Conservation (phyloP, 2,888 invertebrate species). For the Monochamus alternatus region DNA sequence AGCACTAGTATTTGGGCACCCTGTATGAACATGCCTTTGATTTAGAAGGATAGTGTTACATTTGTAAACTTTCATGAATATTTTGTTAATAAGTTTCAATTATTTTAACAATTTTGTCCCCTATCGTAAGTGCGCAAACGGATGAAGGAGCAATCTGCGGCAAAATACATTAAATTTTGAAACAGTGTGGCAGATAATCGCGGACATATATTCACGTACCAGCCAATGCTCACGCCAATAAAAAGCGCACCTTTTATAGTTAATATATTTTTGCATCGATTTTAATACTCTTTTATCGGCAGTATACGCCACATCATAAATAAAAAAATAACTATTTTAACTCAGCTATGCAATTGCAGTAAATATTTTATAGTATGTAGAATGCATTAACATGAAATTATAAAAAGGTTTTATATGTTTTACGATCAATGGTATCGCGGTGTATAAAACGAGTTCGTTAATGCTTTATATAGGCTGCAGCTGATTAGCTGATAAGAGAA, state of each 20-base stretch:
- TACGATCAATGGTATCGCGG: conserved; percentile 47
- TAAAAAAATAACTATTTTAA: conserved; percentile 37
- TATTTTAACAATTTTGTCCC: not conserved
- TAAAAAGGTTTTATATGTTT: conserved; percentile 47
- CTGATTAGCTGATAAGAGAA: conserved; percentile 27
- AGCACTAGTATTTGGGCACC: too few species aligned
- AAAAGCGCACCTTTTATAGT: conserved; percentile 36
- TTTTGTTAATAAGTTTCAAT: not conserved
- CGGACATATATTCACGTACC: conserved; percentile 13
- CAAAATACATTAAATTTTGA: conserved; percentile 14
- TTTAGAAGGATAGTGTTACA: too few species aligned
- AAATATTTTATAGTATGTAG: conserved; percentile 44
- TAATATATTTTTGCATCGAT: conserved; percentile 37
- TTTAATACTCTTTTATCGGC: conserved; percentile 40
- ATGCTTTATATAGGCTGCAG: conserved; percentile 30
- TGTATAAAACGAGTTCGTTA: conserved; percentile 29
- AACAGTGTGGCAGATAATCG: conserved; percentile 27
- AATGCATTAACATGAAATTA: conserved; percentile 50
- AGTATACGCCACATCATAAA: conserved; percentile 36
- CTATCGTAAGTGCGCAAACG: not conserved
- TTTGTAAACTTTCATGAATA: too few species aligned
- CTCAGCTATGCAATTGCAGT: conserved; percentile 39
- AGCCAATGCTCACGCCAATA: conserved; percentile 20
- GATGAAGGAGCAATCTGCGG: not conserved
- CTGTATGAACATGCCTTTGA: too few species aligned